phyloP scores from a whole-genome alignment of 30 jellyfish, hydroid and myxozoan species.

The Hydra vulgaris region DNA sequence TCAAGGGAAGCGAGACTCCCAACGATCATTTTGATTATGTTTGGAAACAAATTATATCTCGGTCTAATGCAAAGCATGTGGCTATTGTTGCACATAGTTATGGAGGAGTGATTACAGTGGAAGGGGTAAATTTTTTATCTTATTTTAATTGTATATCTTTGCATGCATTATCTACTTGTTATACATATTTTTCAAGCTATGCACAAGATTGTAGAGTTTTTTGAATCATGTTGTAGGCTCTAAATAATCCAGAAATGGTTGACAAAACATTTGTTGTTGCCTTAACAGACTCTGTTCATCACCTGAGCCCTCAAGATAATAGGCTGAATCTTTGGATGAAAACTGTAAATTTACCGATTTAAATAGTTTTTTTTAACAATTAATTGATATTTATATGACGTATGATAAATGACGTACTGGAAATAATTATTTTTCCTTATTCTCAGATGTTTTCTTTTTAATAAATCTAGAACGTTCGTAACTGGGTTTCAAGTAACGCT shows the following conservation, averaged over 20 bases:
- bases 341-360: neutral
- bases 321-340: neutral
- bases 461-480: conserved; percentile 29
- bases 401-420: too few relatives aligned
- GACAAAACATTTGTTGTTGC: conserved; percentile 70
- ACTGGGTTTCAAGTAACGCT: conserved; percentile 46
- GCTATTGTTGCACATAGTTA: conserved; percentile 95
- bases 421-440: too few relatives aligned
- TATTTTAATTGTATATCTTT: neutral
- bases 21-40: conserved; percentile 64
- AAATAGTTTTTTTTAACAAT: too few relatives aligned
- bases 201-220: neutral
- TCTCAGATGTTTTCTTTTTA: neutral
- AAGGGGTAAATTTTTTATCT: conserved; percentile 39
- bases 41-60: conserved; percentile 56
- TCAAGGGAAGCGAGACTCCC: conserved; percentile 29
- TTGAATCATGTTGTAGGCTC: conserved; percentile 4
- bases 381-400: too few relatives aligned
- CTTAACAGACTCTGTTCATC: conserved; percentile 76
- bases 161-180: too few relatives aligned
- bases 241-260: conserved; percentile 38
- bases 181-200: neutral
- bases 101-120: conserved; percentile 70
- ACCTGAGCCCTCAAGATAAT: conserved; percentile 34
- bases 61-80: conserved; percentile 34